Base-by-base conservation (phyloP, 2,888 invertebrate species). In the Anorthoa munda region DNA sequence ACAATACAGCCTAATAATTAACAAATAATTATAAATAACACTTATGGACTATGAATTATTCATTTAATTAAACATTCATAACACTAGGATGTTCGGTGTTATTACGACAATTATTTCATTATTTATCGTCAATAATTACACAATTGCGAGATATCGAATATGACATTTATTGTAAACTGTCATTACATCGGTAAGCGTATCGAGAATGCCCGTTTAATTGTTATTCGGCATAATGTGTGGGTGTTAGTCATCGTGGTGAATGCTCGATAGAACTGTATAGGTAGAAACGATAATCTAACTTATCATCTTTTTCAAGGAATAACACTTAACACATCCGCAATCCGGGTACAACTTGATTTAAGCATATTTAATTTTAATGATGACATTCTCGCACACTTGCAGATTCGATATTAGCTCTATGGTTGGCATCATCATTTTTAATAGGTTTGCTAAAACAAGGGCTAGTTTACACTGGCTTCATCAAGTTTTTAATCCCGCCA, bases 91-190 rank as follows among this genome's bases (percentile, higher is more conserved):
- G 79, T 77, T 83, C 73, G 74, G 77, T 75, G 82, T 84, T 86
- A 89, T 87, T 86, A 85, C 83, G 75, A 80, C 87, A 79, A 89
- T 87, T 78, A 82, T 83, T 81, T 85, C 83, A 86, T 86, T 86
- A 88, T 90, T 89, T 89, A 88, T 89, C 72, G 82, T 53, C 70
- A 72, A 81, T 91, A 90, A 88, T 90, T 86, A 86, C 72, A 50
- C 31, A 63, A 66, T 63, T 64, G 72, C 55, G 53, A 53, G 58
- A 51, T 69, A 77, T 66, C 72, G 23, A 81, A 39, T 53, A 77
- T 77, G 77, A 78, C 76, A 74, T 79, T 85, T 79, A 50, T 61
- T 77, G 74, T 68, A 66, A 75, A 69, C 74, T 77, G 68, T 60
- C 64, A 75, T 81, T 76, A 64, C 21, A 53, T 75, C 66, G 39